Conservation (phyloP, 2,797 vertebrate species). For the Scolopax bukidnonensis region DNA sequence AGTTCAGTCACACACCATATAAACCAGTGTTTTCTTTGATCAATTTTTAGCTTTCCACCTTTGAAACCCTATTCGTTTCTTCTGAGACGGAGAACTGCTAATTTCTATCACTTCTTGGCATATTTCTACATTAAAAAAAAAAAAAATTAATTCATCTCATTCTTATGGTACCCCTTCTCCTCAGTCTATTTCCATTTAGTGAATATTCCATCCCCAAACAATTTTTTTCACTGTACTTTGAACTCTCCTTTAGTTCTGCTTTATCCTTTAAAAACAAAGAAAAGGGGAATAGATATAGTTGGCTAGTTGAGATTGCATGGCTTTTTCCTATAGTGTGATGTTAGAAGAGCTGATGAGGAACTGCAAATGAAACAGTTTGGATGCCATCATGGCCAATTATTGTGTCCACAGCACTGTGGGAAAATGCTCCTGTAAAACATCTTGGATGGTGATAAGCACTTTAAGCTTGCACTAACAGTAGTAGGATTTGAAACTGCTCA, state of each 20-base stretch:
- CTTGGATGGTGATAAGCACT: not conserved
- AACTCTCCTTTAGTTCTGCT: not conserved
- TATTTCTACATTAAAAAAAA: not conserved
- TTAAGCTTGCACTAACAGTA: not conserved
- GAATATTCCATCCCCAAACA: not conserved
- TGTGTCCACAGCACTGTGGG: not conserved
- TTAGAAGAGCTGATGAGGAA: not conserved
- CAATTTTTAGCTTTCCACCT: constrained; percentile 14
- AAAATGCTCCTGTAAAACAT: not conserved
- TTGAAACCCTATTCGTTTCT: constrained; percentile 9
- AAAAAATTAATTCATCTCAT: not conserved
- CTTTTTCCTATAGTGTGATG: not conserved
- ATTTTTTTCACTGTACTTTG: not conserved
- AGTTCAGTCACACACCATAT: constrained; percentile 3
- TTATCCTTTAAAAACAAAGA: not conserved
- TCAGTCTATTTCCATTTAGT: not conserved
- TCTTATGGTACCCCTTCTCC: not conserved
- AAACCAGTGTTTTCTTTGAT: constrained; percentile 35
- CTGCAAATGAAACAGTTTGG: not conserved
- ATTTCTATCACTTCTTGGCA: not conserved
- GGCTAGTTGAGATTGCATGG: not conserved
- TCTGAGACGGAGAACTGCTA: not conserved
- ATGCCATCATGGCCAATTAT: not conserved
- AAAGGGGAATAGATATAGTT: not conserved
- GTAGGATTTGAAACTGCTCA: constrained; percentile 32